phyloP scores from a whole-genome alignment of 2,797 vertebrate species.

The Malacoraja senta region DNA sequence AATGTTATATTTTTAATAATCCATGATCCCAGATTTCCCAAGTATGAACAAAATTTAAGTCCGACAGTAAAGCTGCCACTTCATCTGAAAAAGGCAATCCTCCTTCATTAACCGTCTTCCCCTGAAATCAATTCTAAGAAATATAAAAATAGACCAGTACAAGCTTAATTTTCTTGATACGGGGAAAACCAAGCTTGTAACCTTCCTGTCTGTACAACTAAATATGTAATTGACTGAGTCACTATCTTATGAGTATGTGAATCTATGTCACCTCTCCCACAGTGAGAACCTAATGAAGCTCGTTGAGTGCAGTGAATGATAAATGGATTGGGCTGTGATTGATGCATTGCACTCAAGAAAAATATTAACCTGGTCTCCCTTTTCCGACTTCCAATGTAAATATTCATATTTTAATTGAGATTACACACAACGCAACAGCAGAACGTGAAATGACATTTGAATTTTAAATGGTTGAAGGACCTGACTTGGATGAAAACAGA shows the following conservation, averaged over 20 bases:
- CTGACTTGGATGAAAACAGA: slow-evolving; percentile 30
- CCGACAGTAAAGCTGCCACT: neutral
- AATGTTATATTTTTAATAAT: neutral
- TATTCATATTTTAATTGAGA: slow-evolving; percentile 34
- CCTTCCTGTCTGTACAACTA: slow-evolving; percentile 42
- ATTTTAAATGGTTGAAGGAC: slow-evolving; percentile 29
- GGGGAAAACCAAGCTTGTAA: slow-evolving; percentile 45
- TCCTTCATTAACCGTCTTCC: slow-evolving; percentile 43
- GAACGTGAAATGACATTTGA: slow-evolving; percentile 4
- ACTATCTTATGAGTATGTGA: slow-evolving; percentile 40
- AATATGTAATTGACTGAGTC: slow-evolving; percentile 47
- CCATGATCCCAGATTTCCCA: slow-evolving; percentile 5
- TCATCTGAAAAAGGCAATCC: neutral
- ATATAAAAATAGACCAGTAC: slow-evolving; percentile 12
- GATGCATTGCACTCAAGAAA: slow-evolving; percentile 39
- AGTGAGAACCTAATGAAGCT: slow-evolving; percentile 41
- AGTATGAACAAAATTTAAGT: neutral
- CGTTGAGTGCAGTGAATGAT: slow-evolving; percentile 44
- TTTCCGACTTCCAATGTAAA: neutral
- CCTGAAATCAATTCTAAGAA: slow-evolving; percentile 40
- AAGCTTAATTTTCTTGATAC: slow-evolving; percentile 37
- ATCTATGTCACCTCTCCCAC: slow-evolving; percentile 41
- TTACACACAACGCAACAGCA: neutral
- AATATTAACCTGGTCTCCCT: slow-evolving; percentile 2
- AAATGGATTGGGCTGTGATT: slow-evolving; percentile 45